A percentile compares a stretch with the other conserved stretches of the same genome.
These are phyloP conservation scores for Arrhamphus sclerolepis DNA, from an alignment of 2,797 vertebrate genomes.

Conservation along the genomic window DNA sequence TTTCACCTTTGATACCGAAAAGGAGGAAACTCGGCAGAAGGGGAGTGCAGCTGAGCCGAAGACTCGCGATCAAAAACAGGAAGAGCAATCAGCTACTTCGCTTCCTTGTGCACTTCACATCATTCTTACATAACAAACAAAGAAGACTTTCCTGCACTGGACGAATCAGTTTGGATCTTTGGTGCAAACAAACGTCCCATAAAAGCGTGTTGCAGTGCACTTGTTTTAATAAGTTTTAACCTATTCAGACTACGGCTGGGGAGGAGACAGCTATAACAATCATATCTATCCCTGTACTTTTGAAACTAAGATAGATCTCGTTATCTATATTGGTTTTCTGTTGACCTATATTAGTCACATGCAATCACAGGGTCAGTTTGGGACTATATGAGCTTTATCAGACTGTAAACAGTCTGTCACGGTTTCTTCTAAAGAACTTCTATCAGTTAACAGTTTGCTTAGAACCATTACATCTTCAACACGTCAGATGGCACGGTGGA, in stretches of 20 bases:
- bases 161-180: too few relatives aligned
- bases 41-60: constrained; percentile 35
- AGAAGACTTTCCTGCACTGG: neutral
- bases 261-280: too few relatives aligned
- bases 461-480: fast-evolving
- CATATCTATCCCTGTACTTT: too few relatives aligned
- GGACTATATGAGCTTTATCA: neutral
- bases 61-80: constrained; percentile 73
- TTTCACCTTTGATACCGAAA: constrained; percentile 58
- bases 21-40: constrained; percentile 55
- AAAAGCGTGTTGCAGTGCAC: too few relatives aligned
- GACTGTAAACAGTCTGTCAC: neutral
- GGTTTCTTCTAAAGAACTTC: neutral
- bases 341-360: constrained; percentile 22
- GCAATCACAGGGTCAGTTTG: constrained; percentile 36
- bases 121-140: constrained; percentile 17
- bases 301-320: neutral
- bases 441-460: constrained; percentile 16
- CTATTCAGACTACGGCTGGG: too few relatives aligned
- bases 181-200: too few relatives aligned
- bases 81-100: constrained; percentile 70
- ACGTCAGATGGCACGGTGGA: neutral
- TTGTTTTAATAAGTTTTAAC: too few relatives aligned
- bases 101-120: constrained; percentile 63
- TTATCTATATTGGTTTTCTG: constrained; percentile 56